Evolutionary conservation across 1,140 invertebrate species (phyloP), one percentile per base, ranked within the genome.

Genomic region (Cyclina sinensis): DNA sequence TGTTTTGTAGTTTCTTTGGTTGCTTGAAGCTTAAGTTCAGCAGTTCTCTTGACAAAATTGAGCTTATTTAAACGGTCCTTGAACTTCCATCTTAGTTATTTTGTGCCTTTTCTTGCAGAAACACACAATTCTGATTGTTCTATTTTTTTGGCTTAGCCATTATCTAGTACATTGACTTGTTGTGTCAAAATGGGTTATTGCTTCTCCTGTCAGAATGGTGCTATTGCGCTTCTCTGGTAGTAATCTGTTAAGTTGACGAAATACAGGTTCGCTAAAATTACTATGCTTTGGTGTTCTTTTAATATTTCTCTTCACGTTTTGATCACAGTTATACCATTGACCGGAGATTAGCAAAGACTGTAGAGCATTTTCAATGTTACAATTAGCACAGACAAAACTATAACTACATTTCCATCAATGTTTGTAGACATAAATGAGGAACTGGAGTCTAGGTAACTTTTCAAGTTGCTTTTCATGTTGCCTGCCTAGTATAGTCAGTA

Each of bases 81-180:
- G 76, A 74, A 59, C 68, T 86, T 57, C 43, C 51, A 14, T 57
- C 70, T 46, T 46, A 74, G 35, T 73, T 74, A 32, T 43, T 73
- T 86, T 30, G 62, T 54, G 27, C 57, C n/a, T 30, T 82, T 82
- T 18, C 57, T 14, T 21, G 79, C 79, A 27, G 21, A 12, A 43
- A 39, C 30, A 51, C 37, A 39, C 24, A 82, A 32, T 37, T 82
- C 35, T 86, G 24, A 35, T 51, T 30, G 59, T 65, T 65, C n/a
- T n/a, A n/a, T 51, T 39, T 62, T 11, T 82, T 57, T 21, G 79
- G 21, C 62, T 62, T 82, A 62, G 21, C n/a, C 37, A n/a, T 39
- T 16, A 82, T 32, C 79, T 57, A 82, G 12, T 65, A 35, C 16
- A 82, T n/a, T 82, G 79, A 62, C 54, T 82, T 82, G 27, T 82